These are phyloP conservation scores for Fabriciana adippe DNA, from an alignment of 2,888 invertebrate genomes.

Conservation along the genomic window DNA sequence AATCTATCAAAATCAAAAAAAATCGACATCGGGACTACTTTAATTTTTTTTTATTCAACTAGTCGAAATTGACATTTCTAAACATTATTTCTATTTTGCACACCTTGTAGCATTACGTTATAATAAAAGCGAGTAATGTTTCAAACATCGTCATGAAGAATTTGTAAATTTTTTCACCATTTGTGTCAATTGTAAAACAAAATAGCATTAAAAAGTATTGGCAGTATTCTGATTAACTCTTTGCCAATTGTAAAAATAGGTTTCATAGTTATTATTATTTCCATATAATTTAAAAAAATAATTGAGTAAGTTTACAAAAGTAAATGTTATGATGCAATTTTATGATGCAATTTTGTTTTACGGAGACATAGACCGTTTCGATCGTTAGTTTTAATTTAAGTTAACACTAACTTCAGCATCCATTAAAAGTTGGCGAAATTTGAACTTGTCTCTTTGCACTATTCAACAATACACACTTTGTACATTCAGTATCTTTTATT, in stretches of 20 bases:
- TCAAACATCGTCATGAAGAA: neutral
- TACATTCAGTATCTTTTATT: slow-evolving; percentile 3
- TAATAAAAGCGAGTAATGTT: slow-evolving; percentile 11
- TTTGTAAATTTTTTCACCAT: neutral
- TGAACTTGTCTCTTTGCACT: slow-evolving; percentile 29
- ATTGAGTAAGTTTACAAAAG: neutral
- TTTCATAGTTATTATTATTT: neutral
- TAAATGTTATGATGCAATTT: neutral
- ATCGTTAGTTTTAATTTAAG: neutral
- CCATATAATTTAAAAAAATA: neutral
- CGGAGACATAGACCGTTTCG: slow-evolving; percentile 1
- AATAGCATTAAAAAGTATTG: neutral
- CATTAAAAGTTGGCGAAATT: slow-evolving; percentile 20
- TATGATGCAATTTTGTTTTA: slow-evolving; percentile 5
- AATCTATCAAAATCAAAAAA: slow-evolving; percentile 17
- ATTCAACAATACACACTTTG: slow-evolving; percentile 21
- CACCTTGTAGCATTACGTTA: slow-evolving; percentile 17
- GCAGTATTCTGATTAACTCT: neutral
- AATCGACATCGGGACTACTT: slow-evolving; percentile 53
- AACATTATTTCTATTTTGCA: slow-evolving; percentile 14
- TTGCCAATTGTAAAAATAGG: neutral
- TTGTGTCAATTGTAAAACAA: slow-evolving; percentile 2
- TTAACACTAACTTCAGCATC: neutral
- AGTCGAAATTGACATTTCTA: slow-evolving; percentile 44
- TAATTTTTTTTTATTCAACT: slow-evolving; percentile 44